Evolutionary conservation across 2,113 vertebrate genomes (phyloP).

Genomic region (Phycodurus eques): DNA sequence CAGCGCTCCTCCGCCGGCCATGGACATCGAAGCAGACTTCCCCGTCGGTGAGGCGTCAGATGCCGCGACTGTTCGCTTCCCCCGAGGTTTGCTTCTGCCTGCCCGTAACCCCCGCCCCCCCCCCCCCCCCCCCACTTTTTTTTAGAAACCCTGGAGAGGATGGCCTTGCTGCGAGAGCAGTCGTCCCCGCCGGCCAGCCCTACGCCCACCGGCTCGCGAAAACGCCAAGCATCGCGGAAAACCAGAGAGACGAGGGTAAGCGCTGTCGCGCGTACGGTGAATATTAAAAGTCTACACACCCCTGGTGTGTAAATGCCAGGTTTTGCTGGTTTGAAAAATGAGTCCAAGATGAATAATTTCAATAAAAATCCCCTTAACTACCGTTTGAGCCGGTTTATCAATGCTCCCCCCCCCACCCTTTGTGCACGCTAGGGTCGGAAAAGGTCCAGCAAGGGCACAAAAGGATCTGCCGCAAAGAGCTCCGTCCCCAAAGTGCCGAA

Average conservation of each 20-base stretch:
- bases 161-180: slow-evolving; percentile 37
- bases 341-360: too few relatives aligned
- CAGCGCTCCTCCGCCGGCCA: slow-evolving; percentile 63
- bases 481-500: slow-evolving; percentile 47
- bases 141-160: slow-evolving; percentile 55
- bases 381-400: too few relatives aligned
- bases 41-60: slow-evolving; percentile 76
- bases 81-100: background rate
- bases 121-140: fast-evolving
- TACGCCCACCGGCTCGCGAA: slow-evolving; percentile 3
- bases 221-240: slow-evolving; percentile 77
- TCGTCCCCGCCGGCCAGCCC: slow-evolving; percentile 55
- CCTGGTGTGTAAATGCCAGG: background rate
- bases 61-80: background rate
- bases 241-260: slow-evolving; percentile 84
- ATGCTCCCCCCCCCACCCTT: too few relatives aligned
- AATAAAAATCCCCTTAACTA: too few relatives aligned
- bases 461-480: background rate
- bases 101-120: background rate
- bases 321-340: too few relatives aligned
- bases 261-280: background rate
- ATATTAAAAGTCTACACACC: background rate
- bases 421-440: slow-evolving; percentile 56
- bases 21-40: slow-evolving; percentile 90
- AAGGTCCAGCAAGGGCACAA: slow-evolving; percentile 20